Evolutionary conservation across 2,888 invertebrate species (phyloP).

Genomic region (Hecatera dysodea): DNA sequence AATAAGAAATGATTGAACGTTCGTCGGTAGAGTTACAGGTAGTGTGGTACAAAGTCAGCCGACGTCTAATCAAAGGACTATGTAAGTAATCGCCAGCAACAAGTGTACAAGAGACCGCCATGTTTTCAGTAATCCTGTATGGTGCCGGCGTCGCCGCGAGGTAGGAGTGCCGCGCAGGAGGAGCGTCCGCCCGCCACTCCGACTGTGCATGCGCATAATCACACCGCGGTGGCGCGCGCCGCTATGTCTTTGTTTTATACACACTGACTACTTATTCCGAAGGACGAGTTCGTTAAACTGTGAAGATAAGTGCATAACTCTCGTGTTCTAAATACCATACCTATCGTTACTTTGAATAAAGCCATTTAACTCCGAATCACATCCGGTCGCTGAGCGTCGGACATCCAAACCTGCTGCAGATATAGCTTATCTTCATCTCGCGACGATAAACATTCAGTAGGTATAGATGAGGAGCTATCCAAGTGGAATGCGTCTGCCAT

Average conservation of each 20-base stretch:
- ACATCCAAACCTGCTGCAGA: constrained; percentile 17
- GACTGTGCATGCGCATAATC: constrained; percentile 48
- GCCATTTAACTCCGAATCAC: constrained; percentile 7
- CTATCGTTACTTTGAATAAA: constrained; percentile 10
- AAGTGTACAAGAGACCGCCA: constrained; percentile 3
- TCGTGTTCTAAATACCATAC: background rate
- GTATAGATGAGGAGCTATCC: constrained; percentile 22
- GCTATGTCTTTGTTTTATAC: constrained; percentile 23
- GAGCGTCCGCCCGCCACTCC: constrained; percentile 14
- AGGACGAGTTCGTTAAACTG: constrained; percentile 21
- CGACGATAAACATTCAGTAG: constrained; percentile 12
- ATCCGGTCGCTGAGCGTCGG: constrained; percentile 7
- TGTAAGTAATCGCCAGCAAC: background rate
- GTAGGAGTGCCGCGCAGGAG: constrained; percentile 27
- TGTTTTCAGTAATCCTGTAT: background rate
- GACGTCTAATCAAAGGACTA: background rate
- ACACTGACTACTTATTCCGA: background rate
- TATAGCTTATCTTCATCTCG: constrained; percentile 16
- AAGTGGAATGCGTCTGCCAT: constrained; percentile 11
- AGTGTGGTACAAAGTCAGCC: background rate
- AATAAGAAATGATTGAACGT: no score
- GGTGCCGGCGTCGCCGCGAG: background rate
- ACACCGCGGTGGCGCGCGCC: background rate
- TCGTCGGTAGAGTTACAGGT: background rate
- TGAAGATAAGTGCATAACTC: constrained; percentile 3